Percentiles rank a stretch among this genome's conserved stretches.
Conservation (phyloP, 2,888 invertebrate genomes). For the Nymphalis c-album region DNA sequence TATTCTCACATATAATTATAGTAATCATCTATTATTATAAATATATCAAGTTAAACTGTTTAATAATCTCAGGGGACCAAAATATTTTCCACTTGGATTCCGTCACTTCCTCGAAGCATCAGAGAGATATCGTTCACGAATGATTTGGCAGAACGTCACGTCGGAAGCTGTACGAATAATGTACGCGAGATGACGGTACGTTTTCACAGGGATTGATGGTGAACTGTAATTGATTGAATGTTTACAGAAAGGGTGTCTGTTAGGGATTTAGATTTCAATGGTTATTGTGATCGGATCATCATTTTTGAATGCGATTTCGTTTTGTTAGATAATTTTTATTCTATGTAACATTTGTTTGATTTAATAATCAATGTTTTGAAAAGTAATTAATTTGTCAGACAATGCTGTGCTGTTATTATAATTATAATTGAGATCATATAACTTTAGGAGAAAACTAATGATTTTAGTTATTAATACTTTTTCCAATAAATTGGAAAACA, state of each 20-base stretch:
- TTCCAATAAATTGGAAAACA: too few species aligned
- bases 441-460: too few species aligned
- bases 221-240: constrained; percentile 61
- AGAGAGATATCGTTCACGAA: constrained; percentile 37
- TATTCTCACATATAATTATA: too few species aligned
- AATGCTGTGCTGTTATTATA: too few species aligned
- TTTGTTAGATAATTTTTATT: not conserved
- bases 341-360: not conserved
- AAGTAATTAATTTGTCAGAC: not conserved
- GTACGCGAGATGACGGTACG: constrained; percentile 55
- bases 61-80: constrained; percentile 31
- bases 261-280: constrained; percentile 13
- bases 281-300: constrained; percentile 17
- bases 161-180: constrained; percentile 62
- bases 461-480: too few species aligned
- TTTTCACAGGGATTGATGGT: constrained; percentile 58
- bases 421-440: too few species aligned
- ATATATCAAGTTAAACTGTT: constrained; percentile 8
- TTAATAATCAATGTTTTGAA: not conserved
- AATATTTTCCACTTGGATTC: constrained; percentile 45
- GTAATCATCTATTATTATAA: too few species aligned
- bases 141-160: constrained; percentile 46
- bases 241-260: constrained; percentile 51
- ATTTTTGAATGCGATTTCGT: not conserved
- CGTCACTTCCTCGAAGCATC: constrained; percentile 45